These are phyloP conservation scores for Drosophila rufa DNA, from an alignment of 1,140 invertebrate genomes.

Conservation along the genomic window DNA sequence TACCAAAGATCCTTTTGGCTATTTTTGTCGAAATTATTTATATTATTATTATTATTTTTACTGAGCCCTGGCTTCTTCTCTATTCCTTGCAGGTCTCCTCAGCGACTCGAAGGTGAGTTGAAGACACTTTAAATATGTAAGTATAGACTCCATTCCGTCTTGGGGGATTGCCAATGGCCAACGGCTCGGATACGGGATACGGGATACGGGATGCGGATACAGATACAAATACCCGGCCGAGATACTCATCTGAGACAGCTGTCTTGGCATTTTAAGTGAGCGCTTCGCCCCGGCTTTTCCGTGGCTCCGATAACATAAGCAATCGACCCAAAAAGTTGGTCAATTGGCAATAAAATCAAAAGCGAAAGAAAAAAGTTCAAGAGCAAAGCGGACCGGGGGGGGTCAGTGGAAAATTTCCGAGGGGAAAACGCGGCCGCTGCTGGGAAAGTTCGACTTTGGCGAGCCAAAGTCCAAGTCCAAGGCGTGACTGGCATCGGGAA, in stretches of 20 bases:
- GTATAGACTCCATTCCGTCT: background rate
- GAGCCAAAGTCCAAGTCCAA: slow-evolving; percentile 67
- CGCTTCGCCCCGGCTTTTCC: slow-evolving; percentile 5
- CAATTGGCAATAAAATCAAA: slow-evolving; percentile 83
- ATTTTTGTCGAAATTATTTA: too few species aligned
- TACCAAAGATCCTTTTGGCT: background rate
- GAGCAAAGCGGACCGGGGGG: slow-evolving; percentile 45
- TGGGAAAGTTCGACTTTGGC: slow-evolving; percentile 54
- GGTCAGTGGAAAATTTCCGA: background rate
- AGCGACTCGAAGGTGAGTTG: slow-evolving; percentile 34
- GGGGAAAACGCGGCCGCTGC: background rate
- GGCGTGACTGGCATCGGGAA: slow-evolving; percentile 75
- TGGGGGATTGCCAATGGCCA: slow-evolving; percentile 8
- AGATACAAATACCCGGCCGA: slow-evolving; percentile 17
- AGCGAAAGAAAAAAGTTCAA: slow-evolving; percentile 72
- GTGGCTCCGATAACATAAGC: slow-evolving; percentile 40
- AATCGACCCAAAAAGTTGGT: slow-evolving; percentile 81
- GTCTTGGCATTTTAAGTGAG: slow-evolving; percentile 61
- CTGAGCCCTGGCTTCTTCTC: background rate
- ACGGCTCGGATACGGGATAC: slow-evolving; percentile 1
- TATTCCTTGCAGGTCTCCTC: slow-evolving; percentile 1
- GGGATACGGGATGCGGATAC: slow-evolving; percentile 20
- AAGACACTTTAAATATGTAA: slow-evolving; percentile 51
- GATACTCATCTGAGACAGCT: slow-evolving; percentile 67
- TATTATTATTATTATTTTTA: slow-evolving; percentile 3